phyloP scores from a whole-genome alignment of 2,797 vertebrate species.

The Thunnus albacares region DNA sequence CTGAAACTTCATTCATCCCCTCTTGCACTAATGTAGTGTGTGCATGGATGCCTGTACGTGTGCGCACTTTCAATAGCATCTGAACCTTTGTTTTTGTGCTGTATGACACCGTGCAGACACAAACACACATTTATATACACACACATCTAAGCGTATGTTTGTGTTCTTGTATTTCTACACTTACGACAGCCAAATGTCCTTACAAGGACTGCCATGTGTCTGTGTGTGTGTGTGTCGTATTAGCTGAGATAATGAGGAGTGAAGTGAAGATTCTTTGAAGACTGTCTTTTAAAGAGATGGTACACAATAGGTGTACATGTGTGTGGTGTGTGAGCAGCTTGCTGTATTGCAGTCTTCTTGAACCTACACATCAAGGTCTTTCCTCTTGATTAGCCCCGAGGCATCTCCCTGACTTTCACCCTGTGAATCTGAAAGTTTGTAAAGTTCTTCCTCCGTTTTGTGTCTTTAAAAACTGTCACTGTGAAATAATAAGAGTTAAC shows the following conservation, averaged over 20 bases:
- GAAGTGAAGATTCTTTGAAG: conserved; percentile 75
- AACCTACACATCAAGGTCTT: conserved; percentile 77
- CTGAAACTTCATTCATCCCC: conserved; percentile 48
- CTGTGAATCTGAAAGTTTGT: conserved; percentile 66
- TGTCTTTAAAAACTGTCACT: conserved; percentile 68
- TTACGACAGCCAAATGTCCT: conserved; percentile 18
- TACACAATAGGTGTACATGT: conserved; percentile 34
- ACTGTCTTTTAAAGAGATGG: conserved; percentile 72
- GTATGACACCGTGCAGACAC: not conserved
- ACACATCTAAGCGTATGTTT: conserved; percentile 1
- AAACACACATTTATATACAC: conserved; percentile 8
- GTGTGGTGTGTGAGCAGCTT: conserved; percentile 25
- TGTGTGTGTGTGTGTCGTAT: conserved; percentile 15
- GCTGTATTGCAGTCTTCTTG: conserved; percentile 51
- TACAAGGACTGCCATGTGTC: not conserved
- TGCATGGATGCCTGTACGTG: conserved; percentile 11
- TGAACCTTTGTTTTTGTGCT: conserved; percentile 31
- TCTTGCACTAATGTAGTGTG: conserved; percentile 25
- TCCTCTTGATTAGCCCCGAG: conserved; percentile 71
- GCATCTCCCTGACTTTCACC: conserved; percentile 69
- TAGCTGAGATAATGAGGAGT: conserved; percentile 74
- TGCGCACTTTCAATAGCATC: conserved; percentile 29
- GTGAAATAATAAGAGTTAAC: conserved; percentile 2
- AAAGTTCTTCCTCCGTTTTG: conserved; percentile 67
- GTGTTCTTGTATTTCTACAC: conserved; percentile 21